These are phyloP conservation scores for Cheilosia soror DNA, from an alignment of 2,888 invertebrate species.

Conservation along the genomic window DNA sequence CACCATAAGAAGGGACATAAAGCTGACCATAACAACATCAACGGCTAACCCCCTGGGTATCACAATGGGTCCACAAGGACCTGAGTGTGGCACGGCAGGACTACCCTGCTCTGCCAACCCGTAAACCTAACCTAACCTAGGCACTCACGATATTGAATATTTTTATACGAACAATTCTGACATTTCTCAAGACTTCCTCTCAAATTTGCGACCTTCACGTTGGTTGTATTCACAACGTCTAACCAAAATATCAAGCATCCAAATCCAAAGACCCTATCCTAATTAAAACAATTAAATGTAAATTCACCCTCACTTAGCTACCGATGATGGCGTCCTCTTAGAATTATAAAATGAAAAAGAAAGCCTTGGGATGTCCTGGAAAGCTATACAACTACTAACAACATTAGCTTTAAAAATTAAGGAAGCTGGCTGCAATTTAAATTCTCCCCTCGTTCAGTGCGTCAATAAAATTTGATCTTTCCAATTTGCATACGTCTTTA, in stretches of 20 bases:
- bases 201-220: background rate
- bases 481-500: constrained; percentile 61
- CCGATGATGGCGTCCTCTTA: background rate
- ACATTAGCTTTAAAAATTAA: constrained; percentile 36
- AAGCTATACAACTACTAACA: constrained; percentile 34
- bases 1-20: too few species aligned
- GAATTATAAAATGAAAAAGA: constrained; percentile 27
- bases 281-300: constrained; percentile 52
- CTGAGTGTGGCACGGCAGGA: too few species aligned
- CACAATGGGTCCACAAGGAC: too few species aligned
- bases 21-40: too few species aligned
- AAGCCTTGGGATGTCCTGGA: background rate
- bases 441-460: constrained; percentile 10
- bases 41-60: too few species aligned
- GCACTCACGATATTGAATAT: too few species aligned
- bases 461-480: constrained; percentile 57
- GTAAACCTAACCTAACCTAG: too few species aligned
- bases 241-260: background rate
- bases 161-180: too few species aligned
- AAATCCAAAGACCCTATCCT: background rate
- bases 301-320: constrained; percentile 10
- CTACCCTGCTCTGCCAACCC: too few species aligned
- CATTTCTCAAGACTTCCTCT: too few species aligned
- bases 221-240: background rate
- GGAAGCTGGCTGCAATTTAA: constrained; percentile 39